Base-by-base conservation (phyloP, 2,888 invertebrate genomes). In the Ptychoptera albimana region DNA sequence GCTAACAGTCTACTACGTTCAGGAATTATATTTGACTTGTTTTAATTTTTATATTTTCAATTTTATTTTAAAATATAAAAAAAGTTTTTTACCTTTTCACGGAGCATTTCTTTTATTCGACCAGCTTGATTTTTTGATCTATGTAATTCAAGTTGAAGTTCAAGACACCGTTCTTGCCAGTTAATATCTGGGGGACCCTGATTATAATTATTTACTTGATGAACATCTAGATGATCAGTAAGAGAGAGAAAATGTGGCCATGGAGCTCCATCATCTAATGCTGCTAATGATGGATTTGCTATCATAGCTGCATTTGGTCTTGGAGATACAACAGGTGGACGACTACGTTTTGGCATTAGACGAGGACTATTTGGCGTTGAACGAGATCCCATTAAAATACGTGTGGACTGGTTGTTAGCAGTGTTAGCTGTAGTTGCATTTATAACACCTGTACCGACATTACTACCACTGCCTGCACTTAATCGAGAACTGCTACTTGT, bases 111-210 rank as follows among this genome's bases (percentile, higher is more conserved):
- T 41, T 88, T 73, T 44, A 89, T 86, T 57, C 85, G 76, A 48
- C 84, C 82, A 2, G 89, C 87, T 67, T 91, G 89, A 55, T 82
- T 79, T 55, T 86, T 75, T 59, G 85, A 88, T 50, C 87, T 72
- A 59, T 88, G 87, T 53, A 91, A 66, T 60, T 91, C 88, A 56
- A 85, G 66, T 64, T 91, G 89, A 53, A 92, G 66, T 60, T 86
- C 83, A 56, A 87, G 64, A 59, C 89, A 91, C 45, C 86, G 72
- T 65, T 88, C 87, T 67, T 88, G 86, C 91, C 89, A 91, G 66
- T 87, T 85, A 57, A 85, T 74, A 58, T 64, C 59, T 29, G 63
- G 63, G 43, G 64, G 57, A 46, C 55, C 58, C 53, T 62, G 66
- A 51, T 55, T 62, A 60, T 63, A 66, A 60, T 64, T 64, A 62